Evolutionary conservation across 2,888 invertebrate genomes (phyloP), one percentile per base, ranked within the genome.

Genomic region (Dryocosmus kuriphilus): DNA sequence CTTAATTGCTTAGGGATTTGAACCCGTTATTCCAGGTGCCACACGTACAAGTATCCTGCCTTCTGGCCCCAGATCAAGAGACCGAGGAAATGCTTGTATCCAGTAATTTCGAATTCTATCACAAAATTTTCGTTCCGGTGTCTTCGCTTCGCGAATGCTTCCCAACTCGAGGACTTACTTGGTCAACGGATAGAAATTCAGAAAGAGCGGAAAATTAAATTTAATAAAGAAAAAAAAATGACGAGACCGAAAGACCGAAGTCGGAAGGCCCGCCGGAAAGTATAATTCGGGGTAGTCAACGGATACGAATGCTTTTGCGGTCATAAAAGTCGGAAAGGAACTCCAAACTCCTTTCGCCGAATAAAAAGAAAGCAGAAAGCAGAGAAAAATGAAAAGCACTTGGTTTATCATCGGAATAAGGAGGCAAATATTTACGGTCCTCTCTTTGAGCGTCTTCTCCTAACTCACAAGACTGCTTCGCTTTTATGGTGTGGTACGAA

Each of bases 1-100:
- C 87, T 89, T 89, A 89, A 90, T 90, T 90, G 89, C 88, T 89
- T 85, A 76, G 88, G 89, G 89, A 89, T 85, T 88, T 86, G 85
- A 86, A 85, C 86, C 88, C 87, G 88, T 88, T 89, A 86, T 85
- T 85, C 81, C 83, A 80, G 77, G 85, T 83, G 85, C 84, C 86
- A 79, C 83, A 83, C 86, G 85, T 84, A 84, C 83, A 83, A 83
- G 84, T 85, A 81, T 80, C 80, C 80, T 77, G 61, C 63, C 30
- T 75, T 80, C 79, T 77, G 61, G 65, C n/a, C 67, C 78, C 77
- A 60, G 76, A 57, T 77, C 71, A 76, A 74, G 74, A 63, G 76
- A 76, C 74, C 77, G 77, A 77, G 77, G 19, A 76, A 74, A 57
- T 71, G 77, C 74, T 74, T 74, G 76, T 80, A 80, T 81, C 79